Base-by-base conservation (phyloP, 2,113 vertebrate genomes). In the Clarias macrocephalus region DNA sequence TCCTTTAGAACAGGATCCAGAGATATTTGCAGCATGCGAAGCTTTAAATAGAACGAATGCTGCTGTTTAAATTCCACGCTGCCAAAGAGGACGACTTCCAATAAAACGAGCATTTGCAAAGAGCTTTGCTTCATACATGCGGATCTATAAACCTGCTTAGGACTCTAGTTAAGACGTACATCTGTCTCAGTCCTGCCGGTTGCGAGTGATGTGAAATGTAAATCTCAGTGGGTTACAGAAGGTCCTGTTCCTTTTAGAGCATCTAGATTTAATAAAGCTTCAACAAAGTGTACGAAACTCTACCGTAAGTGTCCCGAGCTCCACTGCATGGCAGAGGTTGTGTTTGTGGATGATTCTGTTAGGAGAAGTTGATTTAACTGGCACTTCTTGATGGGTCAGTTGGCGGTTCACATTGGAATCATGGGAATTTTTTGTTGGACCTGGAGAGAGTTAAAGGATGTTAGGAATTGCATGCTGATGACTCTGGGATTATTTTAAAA, bases 381-480 rank as follows among this genome's bases (percentile, higher is more conserved):
- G 18, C 65, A 62, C 60, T 76, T 59, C 60, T 33, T 3, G 23
- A 52, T 59, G 56, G 60, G 23, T 42, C 48, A 54, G 28, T 82
- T 59, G 16, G 42, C 0, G 19, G 48, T 21, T n/a, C 77, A 60
- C 5, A 30, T 79, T 79, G 76, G 83, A 88, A 85, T 82, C 86
- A 33, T 68, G 72, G 70, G 57, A 86, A 48, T 48, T 88, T 63
- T 72, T 33, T 81, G 23, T 79, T 70, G 19, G 90, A 73, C 60
- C 80, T 25, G 18, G 60, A 54, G 77, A 90, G 85, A 87, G 91
- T 88, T 88, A 82, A 87, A 88, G 90, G 70, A 93, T 93, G 90
- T 89, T 21, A 89, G 80, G 83, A 92, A 85, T 86, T 88, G 70
- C 80, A 89, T 87, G 80, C 81, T 30, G 19, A 23, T 59, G 72